Percentiles rank a stretch among this genome's conserved stretches.
These are phyloP conservation scores for Glyptemys insculpta DNA, from an alignment of 2,797 vertebrate species.

Conservation along the genomic window DNA sequence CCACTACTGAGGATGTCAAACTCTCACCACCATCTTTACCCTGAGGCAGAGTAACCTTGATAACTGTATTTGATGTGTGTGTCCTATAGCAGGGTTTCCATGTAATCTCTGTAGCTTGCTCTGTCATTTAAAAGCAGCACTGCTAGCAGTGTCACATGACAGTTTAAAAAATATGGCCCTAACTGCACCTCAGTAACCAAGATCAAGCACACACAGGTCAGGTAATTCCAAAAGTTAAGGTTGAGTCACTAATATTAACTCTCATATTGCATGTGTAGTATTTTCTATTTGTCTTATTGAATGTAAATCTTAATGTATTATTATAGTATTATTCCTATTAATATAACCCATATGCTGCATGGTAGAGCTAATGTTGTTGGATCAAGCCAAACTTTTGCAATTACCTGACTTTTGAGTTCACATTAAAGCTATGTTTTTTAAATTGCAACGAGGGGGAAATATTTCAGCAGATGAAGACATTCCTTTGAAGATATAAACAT, in stretches of 20 bases:
- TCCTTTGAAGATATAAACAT: conserved; percentile 25
- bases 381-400: neutral
- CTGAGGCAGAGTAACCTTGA: neutral
- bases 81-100: neutral
- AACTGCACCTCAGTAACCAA: too few relatives aligned
- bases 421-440: neutral
- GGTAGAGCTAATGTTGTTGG: neutral
- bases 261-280: rapidly evolving
- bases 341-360: neutral
- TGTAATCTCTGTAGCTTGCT: neutral
- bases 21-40: neutral
- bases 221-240: neutral
- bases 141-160: too few relatives aligned
- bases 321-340: neutral
- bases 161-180: too few relatives aligned
- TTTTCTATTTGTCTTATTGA: rapidly evolving
- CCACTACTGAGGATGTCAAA: neutral
- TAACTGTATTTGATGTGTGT: neutral
- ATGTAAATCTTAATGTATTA: neutral
- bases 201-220: neutral
- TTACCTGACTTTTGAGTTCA: neutral
- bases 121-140: neutral
- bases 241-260: rapidly evolving
- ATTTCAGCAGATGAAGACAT: conserved; percentile 49
- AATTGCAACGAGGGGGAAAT: conserved; percentile 7